These are phyloP conservation scores for Acanthurus lineatus DNA, from an alignment of 2,797 vertebrate species.

Conservation along the genomic window DNA sequence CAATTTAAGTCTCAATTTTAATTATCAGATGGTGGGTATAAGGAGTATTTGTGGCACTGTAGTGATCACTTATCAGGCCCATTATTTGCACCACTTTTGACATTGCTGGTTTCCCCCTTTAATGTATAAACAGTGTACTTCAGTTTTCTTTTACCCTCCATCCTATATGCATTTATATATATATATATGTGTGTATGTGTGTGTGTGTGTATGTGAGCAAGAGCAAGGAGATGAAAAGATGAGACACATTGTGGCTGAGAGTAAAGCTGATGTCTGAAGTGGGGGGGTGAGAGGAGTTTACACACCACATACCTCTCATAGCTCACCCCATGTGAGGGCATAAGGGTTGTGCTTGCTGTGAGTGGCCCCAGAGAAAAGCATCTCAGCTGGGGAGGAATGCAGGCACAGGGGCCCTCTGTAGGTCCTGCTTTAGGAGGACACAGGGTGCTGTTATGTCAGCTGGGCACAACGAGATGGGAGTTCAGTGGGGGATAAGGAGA, in stretches of 20 bases:
- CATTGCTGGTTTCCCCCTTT: conserved; percentile 43
- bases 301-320: conserved; percentile 74
- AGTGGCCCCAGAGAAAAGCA: conserved; percentile 69
- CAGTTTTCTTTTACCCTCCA: conserved; percentile 35
- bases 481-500: conserved; percentile 44
- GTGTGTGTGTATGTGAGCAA: conserved; percentile 12
- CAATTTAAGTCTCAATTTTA: conserved; percentile 64
- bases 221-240: conserved; percentile 35
- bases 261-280: conserved; percentile 54
- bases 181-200: conserved; percentile 26
- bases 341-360: conserved; percentile 54
- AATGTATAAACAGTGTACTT: conserved; percentile 63
- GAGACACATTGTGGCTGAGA: conserved; percentile 21
- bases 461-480: conserved; percentile 50
- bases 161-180: neutral
- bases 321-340: conserved; percentile 71
- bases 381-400: conserved; percentile 79
- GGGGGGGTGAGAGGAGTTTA: conserved; percentile 39
- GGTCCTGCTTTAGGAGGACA: conserved; percentile 66
- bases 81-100: conserved; percentile 67
- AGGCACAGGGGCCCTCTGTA: conserved; percentile 61
- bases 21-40: conserved; percentile 56
- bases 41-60: conserved; percentile 52
- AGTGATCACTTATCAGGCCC: conserved; percentile 49
- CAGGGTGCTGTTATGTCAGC: conserved; percentile 80